Evolutionary conservation across 2,797 vertebrate species (phyloP).

Genomic region (Saxicola maurus): DNA sequence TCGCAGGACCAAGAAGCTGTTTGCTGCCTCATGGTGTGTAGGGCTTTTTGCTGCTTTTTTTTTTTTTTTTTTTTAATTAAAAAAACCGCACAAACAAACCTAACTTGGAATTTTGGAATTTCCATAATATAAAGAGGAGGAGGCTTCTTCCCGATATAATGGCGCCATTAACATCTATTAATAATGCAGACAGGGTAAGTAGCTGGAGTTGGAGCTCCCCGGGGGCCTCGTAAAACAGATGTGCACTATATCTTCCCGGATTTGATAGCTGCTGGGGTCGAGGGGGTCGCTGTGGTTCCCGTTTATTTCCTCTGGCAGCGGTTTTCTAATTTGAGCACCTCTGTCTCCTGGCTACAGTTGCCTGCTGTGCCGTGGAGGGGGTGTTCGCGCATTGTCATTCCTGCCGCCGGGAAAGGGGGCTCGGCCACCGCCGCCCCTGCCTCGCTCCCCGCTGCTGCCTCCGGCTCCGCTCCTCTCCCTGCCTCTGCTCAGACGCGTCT

Average conservation of each 20-base stretch:
- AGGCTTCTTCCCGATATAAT: slow-evolving; percentile 73
- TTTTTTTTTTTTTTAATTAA: not conserved
- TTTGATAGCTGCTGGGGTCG: slow-evolving; percentile 68
- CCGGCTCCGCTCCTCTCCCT: not conserved
- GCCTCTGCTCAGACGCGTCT: not conserved
- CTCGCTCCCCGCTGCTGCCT: not conserved
- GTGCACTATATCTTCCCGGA: slow-evolving; percentile 74
- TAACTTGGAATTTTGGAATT: slow-evolving; percentile 68
- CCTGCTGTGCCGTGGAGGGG: slow-evolving; percentile 47
- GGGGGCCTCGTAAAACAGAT: slow-evolving; percentile 75
- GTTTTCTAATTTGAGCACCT: slow-evolving; percentile 69
- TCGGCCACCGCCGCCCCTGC: not conserved
- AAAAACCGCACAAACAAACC: not conserved
- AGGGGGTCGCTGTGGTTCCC: slow-evolving; percentile 73
- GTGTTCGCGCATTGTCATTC: slow-evolving; percentile 29
- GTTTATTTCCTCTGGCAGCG: slow-evolving; percentile 76
- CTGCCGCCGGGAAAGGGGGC: slow-evolving; percentile 27
- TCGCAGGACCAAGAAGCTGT: slow-evolving; percentile 1
- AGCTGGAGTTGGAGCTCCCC: slow-evolving; percentile 67
- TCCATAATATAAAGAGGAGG: slow-evolving; percentile 74
- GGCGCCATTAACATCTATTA: slow-evolving; percentile 87
- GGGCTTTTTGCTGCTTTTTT: not conserved
- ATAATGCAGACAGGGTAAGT: slow-evolving; percentile 82
- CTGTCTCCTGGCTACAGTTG: slow-evolving; percentile 64
- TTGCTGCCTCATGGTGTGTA: slow-evolving; percentile 4